Base-by-base conservation (phyloP, 2,113 vertebrate genomes). In the Rutilus rutilus region DNA sequence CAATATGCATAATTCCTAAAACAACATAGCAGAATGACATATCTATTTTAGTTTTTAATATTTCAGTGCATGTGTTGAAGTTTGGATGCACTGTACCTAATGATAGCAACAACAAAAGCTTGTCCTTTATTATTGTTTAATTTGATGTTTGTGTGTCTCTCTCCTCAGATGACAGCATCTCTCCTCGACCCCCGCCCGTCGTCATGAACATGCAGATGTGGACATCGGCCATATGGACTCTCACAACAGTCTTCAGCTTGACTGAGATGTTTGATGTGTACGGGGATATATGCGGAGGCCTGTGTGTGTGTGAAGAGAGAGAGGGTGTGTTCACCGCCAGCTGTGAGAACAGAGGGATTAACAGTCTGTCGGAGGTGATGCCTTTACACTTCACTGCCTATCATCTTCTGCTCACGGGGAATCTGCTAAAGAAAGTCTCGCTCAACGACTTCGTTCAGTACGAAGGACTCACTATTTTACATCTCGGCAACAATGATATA, bases 121-220 rank as follows among this genome's bases (percentile, higher is more conserved):
- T 4, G 17, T 54, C 52, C 17, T 57, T 52, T 21, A 19, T 57
- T 54, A 19, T 54, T 0, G 6, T 50, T 12, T 39, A 47, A 14
- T 14, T 12, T 57, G 19, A 57, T 57, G 8, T 57, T 54, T 27
- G 30, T 52, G 6, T 78, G 78, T 83, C 86, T 82, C 86, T 91
- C 71, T 91, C 90, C 91, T 87, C 92, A 91, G 93, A 95, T 92
- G 93, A 93, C 90, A 90, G 81, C 88, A 95, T 91, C 91, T 93
- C 95, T 96, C 93, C 95, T 95, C 96, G 94, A 96, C 93, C 94
- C 94, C 95, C 94, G 92, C 94, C 94, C 94, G 95, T 89, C 94
- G 94, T 89, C 94, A 94, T 94, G 93, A 96, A 98, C 96, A 99
- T 99, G 97, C 96, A 97, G 96, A 95, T 96, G 95, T 98, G 97